A percentile compares a stretch with the other conserved stretches of the same genome.
Conservation (phyloP, 2,797 vertebrate genomes). For the Sebastes ruberrimus region DNA sequence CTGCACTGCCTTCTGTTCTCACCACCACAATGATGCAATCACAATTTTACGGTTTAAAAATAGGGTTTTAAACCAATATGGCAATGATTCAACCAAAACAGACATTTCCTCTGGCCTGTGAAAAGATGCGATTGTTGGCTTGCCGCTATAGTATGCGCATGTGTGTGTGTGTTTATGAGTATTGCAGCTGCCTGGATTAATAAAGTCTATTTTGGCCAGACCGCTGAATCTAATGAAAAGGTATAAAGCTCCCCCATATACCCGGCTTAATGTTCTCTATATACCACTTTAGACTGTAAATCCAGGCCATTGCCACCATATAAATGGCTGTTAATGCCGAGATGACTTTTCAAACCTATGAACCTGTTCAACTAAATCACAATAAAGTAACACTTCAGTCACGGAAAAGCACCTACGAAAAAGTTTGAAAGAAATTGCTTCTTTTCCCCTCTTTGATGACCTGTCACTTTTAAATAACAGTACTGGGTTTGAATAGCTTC, state of each 20-base stretch:
- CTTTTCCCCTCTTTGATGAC: not conserved
- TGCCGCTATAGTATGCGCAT: not conserved
- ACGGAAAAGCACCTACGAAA: not conserved
- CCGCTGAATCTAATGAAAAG: constrained; percentile 25
- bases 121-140: not conserved
- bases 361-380: constrained; percentile 27
- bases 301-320: not conserved
- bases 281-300: constrained; percentile 24
- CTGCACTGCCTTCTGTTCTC: not conserved
- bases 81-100: not conserved
- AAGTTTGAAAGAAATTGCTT: not conserved
- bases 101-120: not conserved
- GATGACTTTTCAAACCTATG: constrained; percentile 10
- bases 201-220: constrained; percentile 23
- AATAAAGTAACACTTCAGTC: constrained; percentile 5
- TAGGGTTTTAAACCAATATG: not conserved
- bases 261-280: constrained; percentile 29
- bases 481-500: not conserved
- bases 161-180: not conserved
- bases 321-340: constrained; percentile 16
- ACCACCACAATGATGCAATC: not conserved
- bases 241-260: constrained; percentile 9
- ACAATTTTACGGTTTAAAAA: not conserved
- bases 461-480: not conserved
- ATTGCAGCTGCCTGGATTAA: constrained; percentile 20